Base-by-base conservation (phyloP, 2,797 vertebrate species). In the Paratrypauchen microcephalus region DNA sequence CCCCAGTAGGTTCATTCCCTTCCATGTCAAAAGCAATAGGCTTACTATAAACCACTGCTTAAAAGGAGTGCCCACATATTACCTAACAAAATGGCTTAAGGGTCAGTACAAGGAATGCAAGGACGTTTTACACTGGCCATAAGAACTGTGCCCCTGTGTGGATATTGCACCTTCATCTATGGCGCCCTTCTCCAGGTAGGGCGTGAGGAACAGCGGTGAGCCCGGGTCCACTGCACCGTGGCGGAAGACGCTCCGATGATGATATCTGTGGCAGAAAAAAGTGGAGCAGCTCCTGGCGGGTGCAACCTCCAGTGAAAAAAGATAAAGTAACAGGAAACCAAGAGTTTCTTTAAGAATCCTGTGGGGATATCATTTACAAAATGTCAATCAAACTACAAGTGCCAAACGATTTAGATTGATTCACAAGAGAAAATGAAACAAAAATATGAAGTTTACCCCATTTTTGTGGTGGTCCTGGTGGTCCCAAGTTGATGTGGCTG, bases 181-280 rank as follows among this genome's bases (percentile, higher is more conserved):
- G 57, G 79, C 94, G 8, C 93, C 93, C 65, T 83, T 91, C 83
- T 95, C 92, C 76, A 95, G 85, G 57, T 95, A 95, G 1, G 94
- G 93, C 0, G 93, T 95, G 74, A 96, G 92, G 68, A 97, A 95
- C 2, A 98, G 93, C 0, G 95, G 95, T 5, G 90, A 70, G 5
- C 94, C 95, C 3, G 92, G 86, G 21, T 95, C 87, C 54, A 77
- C 88, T 59, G 76, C 86, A 15, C 9, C n/a, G 9, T 78, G 59
- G 23, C 15, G 68, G 70, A 88, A 92, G 48, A 91, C 74, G 6
- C n/a, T n/a, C n/a, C 74, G 82, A 4, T 47, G 89, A 56, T 41
- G 89, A 56, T 83, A 77, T 68, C 85, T 91, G 5, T 80, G 66
- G 77, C 92, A 93, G 91, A 94, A 93, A 50, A 93, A 92, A 1